Base-by-base conservation (phyloP, 2,113 vertebrate genomes). In the Leptobrachium leishanense region DNA sequence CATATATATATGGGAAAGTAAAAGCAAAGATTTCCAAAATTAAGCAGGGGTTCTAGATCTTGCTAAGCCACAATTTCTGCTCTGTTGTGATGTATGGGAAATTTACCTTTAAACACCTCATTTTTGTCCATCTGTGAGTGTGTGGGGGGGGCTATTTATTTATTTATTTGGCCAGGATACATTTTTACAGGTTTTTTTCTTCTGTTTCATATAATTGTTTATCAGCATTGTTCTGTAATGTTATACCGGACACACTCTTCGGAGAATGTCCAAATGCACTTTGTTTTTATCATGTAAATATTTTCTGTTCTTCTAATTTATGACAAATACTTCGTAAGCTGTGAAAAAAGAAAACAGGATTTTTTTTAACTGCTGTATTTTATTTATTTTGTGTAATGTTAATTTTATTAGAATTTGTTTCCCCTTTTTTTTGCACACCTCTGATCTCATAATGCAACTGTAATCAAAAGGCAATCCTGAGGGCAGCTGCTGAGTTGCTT, bases 291-390 rank as follows among this genome's bases (percentile, higher is more conserved):
- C 66, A 64, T 43, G 46, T 15, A 13, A 9, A 5, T 67, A 70
- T 46, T 68, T 31, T 66, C 44, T 50, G 46, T 42, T 44, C n/a
- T 55, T 54, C 40, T 42, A 31, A 31, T 31, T 31, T 68, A 50
- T 43, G 31, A 55, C 46, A 41, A 68, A 72, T 40, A 43, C 43
- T 77, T 41, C 74, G 53, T 77, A 82, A 81, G 83, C 53, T 40
- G 63, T 77, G 43, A 68, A 77, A 53, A 68, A 77, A 53, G 13
- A 73, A 2, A 69, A 43, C 3, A 77, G 74, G 73, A 40, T 11
- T 6, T 74, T 71, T 63, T 70, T 7, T 64, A 70, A 15, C 70
- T 80, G 77, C 77, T 80, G 42, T 80, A 59, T 80, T 73, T 20
- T 73, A 79, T 73, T 73, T 54, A 65, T 79, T 63, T 46, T 59